A percentile compares a stretch with the other conserved stretches of the same genome.
Conservation (phyloP, 2,113 vertebrate genomes). For the Pithys albifrons region DNA sequence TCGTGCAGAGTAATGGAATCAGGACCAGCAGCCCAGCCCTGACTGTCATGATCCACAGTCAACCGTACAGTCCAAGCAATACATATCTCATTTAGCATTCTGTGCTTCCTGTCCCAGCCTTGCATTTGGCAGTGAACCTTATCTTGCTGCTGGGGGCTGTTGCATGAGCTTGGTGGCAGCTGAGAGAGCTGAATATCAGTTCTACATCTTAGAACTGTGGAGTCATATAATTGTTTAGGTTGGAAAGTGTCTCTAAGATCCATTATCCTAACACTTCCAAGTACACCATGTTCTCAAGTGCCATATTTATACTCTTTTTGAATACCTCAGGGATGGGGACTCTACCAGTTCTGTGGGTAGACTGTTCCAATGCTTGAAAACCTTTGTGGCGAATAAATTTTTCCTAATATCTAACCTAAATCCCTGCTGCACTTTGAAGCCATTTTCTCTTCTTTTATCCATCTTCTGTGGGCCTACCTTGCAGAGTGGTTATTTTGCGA, state of each 20-base stretch:
- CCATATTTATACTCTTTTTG: background rate
- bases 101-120: background rate
- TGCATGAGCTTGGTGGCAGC: background rate
- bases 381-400: background rate
- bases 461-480: background rate
- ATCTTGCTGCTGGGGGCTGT: background rate
- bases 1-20: background rate
- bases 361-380: background rate
- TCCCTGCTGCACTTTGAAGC: too few species aligned
- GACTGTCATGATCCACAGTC: rapidly evolving
- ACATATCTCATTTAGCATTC: background rate
- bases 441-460: background rate
- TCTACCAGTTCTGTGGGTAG: background rate
- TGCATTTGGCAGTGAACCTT: background rate
- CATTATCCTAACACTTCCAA: background rate
- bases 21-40: background rate
- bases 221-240: background rate
- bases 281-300: background rate
- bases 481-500: background rate
- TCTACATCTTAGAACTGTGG: background rate
- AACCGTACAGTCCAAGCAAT: background rate
- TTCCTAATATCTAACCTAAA: background rate
- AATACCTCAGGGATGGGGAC: background rate
- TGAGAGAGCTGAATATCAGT: background rate
- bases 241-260: background rate